Base-by-base conservation (phyloP, 2,797 vertebrate species). In the Phrynocephalus guinanensis region DNA sequence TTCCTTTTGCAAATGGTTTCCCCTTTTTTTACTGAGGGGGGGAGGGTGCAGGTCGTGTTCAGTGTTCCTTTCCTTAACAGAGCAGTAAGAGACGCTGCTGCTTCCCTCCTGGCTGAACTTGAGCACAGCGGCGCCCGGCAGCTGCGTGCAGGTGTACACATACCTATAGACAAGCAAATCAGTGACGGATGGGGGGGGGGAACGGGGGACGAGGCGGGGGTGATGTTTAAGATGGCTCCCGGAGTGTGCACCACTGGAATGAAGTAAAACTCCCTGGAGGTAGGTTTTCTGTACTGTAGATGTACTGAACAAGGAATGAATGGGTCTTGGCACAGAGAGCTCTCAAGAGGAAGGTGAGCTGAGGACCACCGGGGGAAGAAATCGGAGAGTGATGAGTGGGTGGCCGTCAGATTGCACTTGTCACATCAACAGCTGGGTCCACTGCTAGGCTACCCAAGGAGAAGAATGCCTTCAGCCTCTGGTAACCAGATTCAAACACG, bases 391-490 rank as follows among this genome's bases (percentile, higher is more conserved):
- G 63, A 33, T 13, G 52, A 66, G 88, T 85, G 83, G 56, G 63
- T 89, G 94, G 89, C 87, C 91, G 79, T 89, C 79, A 44, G 82
- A 52, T 70, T 60, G 83, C 76, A 22, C 44, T 33, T 63, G 76
- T 73, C 80, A 75, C 93, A 84, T 89, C 89, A 72, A 89, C 87
- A 82, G 88, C 87, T 75, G 89, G 70, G 38, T 67, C 86, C 90
- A 94, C 92, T 89, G 92, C 91, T 93, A 93, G 93, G 94, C 91
- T 94, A 91, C 91, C 6, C 50, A 63, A 75, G 70, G 22, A 3
- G 70, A 44, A 24, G 68, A 73, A 75, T 1, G 66, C 73, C 66
- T 10, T 78, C 71, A 18, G 63, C 66, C 85, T 71, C 77, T 52
- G n/a, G 79, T n/a, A 28, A 63, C 63, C n/a, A 77, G 24, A 71